These are phyloP conservation scores for Anoplius nigerrimus DNA, from an alignment of 2,888 invertebrate species.

Conservation along the genomic window DNA sequence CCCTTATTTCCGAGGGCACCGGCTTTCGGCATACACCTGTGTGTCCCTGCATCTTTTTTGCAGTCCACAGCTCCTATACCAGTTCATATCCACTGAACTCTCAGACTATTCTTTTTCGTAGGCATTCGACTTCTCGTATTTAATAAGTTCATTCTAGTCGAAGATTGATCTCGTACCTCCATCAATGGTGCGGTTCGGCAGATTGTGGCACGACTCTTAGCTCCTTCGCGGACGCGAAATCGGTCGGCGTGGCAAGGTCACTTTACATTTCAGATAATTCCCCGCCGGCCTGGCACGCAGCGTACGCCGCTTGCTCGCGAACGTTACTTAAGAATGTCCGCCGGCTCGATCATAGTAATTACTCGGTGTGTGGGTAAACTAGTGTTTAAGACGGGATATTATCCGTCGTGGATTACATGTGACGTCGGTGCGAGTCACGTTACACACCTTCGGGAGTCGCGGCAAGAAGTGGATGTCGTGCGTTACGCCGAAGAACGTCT, in stretches of 20 bases:
- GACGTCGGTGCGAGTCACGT: constrained; percentile 56
- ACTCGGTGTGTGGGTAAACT: constrained; percentile 62
- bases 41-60: constrained; percentile 12
- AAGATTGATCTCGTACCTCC: too few species aligned
- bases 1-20: constrained; percentile 38
- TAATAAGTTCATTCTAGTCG: too few species aligned
- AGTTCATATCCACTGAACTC: too few species aligned
- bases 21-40: constrained; percentile 35
- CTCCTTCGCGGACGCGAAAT: too few species aligned
- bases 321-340: constrained; percentile 55
- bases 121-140: too few species aligned
- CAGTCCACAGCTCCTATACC: background rate
- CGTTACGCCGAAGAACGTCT: constrained; percentile 5
- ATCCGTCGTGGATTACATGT: constrained; percentile 61
- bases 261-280: constrained; percentile 40
- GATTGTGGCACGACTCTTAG: too few species aligned
- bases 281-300: constrained; percentile 11
- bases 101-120: too few species aligned
- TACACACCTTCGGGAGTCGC: constrained; percentile 44
- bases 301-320: background rate
- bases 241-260: constrained; percentile 10
- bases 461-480: background rate
- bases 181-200: too few species aligned
- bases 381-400: constrained; percentile 63
- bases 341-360: constrained; percentile 62